phyloP scores from a whole-genome alignment of 2,113 vertebrate species.

The Notechis scutatus region DNA sequence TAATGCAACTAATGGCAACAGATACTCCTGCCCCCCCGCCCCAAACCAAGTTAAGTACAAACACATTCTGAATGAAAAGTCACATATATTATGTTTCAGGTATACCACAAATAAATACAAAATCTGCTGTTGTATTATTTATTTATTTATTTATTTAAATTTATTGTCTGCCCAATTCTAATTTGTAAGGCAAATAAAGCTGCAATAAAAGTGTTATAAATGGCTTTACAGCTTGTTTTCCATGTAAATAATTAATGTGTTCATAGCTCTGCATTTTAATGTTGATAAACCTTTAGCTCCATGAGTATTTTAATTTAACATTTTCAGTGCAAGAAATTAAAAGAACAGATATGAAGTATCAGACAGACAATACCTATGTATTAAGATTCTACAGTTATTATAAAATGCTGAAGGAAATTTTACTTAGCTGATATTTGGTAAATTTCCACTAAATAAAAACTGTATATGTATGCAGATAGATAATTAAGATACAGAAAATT shows the following conservation, averaged over 20 bases:
- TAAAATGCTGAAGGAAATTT: constrained; percentile 15
- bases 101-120: constrained; percentile 21
- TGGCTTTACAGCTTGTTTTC: constrained; percentile 45
- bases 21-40: background rate
- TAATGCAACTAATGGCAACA: background rate
- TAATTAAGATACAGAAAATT: background rate
- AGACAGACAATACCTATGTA: background rate
- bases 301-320: constrained; percentile 41
- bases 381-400: constrained; percentile 43
- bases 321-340: constrained; percentile 44
- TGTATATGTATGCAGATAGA: constrained; percentile 5
- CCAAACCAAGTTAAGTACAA: constrained; percentile 42
- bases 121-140: constrained; percentile 24
- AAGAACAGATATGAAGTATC: constrained; percentile 17
- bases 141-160: background rate
- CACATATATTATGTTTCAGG: constrained; percentile 24
- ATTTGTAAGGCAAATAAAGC: background rate
- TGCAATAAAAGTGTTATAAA: background rate
- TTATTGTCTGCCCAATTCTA: background rate
- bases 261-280: constrained; percentile 42
- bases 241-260: constrained; percentile 48
- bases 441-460: constrained; percentile 22
- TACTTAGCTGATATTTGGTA: constrained; percentile 36
- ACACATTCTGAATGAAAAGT: constrained; percentile 20
- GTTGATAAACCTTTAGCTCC: constrained; percentile 49